Evolutionary conservation across 2,888 invertebrate species (phyloP), one percentile per base, ranked within the genome.

Genomic region (Peribatodes rhomboidaria): DNA sequence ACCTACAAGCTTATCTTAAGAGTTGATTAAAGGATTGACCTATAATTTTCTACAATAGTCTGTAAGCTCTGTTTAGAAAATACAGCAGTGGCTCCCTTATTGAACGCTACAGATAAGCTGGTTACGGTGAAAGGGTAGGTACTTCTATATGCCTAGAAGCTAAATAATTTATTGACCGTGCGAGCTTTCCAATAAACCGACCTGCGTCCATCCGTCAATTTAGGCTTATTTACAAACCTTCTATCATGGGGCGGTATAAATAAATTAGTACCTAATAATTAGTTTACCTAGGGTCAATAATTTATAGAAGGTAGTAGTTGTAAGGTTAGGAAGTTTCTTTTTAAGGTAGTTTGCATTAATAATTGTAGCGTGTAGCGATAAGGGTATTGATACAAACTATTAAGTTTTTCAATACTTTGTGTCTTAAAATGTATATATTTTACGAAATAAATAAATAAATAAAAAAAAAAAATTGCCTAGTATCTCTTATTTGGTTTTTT

Each of bases 181-280:
- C 49, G 16, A 22, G 27, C 49, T 62, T 31, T 47, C 50, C 47
- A 57, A 42, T 58, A 42, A 46, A 42, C 41, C 52, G 52, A 49
- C 63, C 58, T 53, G 10, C 57, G 31, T 63, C 47, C 47, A 39
- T 41, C 52, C 39, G 47, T 64, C 63, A 64, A 58, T 54, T 55
- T 49, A 6, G 61, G 10, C 47, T 54, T 18, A 54, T 61, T 61
- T 27, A 54, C 39, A 58, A 35, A 58, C 46, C 53, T 64, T 62
- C 14, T 46, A 50, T 16, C 9, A 13, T 18, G 27, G 16, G 14
- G 13, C 13, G 2, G 14, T 1, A 33, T n/a, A n/a, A n/a, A n/a
- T n/a, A n/a, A n/a, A n/a, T n/a, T n/a, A n/a, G n/a, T n/a, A n/a
- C n/a, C n/a, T n/a, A n/a, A n/a, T n/a, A n/a, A n/a, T n/a, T n/a